Conservation (phyloP, 2,888 invertebrate species). For the Diplazon laetatorius region DNA sequence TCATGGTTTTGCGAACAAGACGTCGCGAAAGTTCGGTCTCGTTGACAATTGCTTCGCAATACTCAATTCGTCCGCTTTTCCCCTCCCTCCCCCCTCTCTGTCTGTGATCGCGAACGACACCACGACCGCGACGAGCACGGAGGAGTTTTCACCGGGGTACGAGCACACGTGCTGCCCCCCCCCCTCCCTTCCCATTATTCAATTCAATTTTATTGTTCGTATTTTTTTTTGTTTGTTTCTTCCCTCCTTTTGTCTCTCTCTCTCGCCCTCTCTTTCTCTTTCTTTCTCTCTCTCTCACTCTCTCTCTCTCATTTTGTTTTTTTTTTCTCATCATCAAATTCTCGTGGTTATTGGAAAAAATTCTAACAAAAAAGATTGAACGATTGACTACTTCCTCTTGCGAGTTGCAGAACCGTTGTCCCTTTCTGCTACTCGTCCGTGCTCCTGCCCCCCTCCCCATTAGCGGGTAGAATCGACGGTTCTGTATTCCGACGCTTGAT, state of each 20-base stretch:
- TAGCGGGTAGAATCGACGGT: conserved; percentile 89
- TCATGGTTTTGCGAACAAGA: conserved; percentile 66
- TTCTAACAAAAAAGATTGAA: conserved; percentile 64
- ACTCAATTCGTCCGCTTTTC: no score
- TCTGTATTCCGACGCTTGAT: conserved; percentile 97
- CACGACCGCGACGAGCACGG: conserved; percentile 63
- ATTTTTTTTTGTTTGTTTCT: conserved; percentile 19
- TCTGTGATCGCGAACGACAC: conserved; percentile 35
- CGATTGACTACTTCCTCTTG: conserved; percentile 72
- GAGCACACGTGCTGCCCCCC: no score
- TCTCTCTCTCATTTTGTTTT: no score
- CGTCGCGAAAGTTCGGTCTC: conserved; percentile 62
- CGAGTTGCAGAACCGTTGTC: conserved; percentile 80
- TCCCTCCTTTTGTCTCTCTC: neutral
- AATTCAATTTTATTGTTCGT: no score
- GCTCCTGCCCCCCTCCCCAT: conserved; percentile 88
- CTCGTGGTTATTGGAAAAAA: no score
- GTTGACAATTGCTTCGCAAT: conserved; percentile 72
- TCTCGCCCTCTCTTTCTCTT: no score
- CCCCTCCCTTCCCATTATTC: no score
- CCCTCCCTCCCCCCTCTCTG: no score
- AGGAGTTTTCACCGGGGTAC: no score
- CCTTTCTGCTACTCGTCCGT: conserved; percentile 83
- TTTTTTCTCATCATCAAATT: conserved; percentile 33
- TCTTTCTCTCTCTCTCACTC: no score